phyloP scores from a whole-genome alignment of 2,113 vertebrate species.

The Spermophilus dauricus region DNA sequence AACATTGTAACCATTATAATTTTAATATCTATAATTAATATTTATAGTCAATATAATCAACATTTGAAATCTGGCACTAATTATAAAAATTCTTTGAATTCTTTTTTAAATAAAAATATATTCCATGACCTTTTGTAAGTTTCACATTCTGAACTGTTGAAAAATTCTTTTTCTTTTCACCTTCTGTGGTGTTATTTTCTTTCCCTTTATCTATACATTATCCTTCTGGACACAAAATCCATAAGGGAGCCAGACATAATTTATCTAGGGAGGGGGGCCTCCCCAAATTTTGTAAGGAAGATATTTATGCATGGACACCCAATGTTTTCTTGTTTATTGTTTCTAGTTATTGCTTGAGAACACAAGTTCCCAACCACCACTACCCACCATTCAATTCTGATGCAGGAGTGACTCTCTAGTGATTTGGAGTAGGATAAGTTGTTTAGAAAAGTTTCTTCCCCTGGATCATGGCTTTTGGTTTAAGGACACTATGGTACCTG shows the following conservation, averaged over 20 bases:
- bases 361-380: background rate
- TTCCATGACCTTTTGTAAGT: background rate
- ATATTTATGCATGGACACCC: background rate
- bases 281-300: background rate
- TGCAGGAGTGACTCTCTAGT: too few species aligned
- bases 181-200: background rate
- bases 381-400: background rate
- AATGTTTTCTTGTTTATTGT: background rate
- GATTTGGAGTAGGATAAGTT: background rate
- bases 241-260: background rate
- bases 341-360: background rate
- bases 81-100: constrained; percentile 30
- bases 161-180: background rate
- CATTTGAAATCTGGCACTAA: background rate
- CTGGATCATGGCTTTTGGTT: background rate
- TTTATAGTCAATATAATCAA: background rate
- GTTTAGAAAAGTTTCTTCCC: background rate
- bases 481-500: background rate
- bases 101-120: background rate
- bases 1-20: background rate
- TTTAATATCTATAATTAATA: background rate
- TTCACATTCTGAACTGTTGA: background rate
- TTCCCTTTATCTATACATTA: background rate
- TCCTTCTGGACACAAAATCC: background rate
- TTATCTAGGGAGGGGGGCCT: background rate